Conservation (phyloP, 2,797 vertebrate genomes). For the Crenichthys baileyi region DNA sequence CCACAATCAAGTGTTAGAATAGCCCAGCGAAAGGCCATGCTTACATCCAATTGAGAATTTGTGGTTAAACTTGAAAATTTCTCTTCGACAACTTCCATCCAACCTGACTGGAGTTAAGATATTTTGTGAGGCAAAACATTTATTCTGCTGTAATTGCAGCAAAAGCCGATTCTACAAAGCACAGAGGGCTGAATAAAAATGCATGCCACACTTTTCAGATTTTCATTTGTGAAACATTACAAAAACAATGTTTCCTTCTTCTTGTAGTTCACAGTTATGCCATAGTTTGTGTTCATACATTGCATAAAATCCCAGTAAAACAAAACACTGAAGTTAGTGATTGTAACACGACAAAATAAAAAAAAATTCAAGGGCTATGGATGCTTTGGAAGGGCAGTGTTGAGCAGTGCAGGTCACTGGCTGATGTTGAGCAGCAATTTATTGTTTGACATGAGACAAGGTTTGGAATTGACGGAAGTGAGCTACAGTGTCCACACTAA, state of each 20-base stretch:
- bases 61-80: no score
- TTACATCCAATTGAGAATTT: no score
- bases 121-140: no score
- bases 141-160: no score
- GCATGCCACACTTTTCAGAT: neutral
- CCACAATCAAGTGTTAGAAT: neutral
- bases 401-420: constrained; percentile 62
- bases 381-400: constrained; percentile 57
- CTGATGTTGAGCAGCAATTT: constrained; percentile 80
- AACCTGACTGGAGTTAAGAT: no score
- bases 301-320: neutral
- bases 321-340: neutral
- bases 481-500: constrained; percentile 78
- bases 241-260: neutral
- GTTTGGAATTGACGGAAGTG: constrained; percentile 61
- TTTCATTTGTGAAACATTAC: neutral
- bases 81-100: no score
- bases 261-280: neutral
- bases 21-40: no score
- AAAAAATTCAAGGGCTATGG: neutral
- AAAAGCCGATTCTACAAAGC: neutral
- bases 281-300: neutral
- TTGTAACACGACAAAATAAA: neutral
- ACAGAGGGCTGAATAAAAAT: neutral
- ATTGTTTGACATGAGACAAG: constrained; percentile 75